A percentile compares a stretch with the other conserved stretches of the same genome.
Conservation (phyloP, 2,888 invertebrate genomes). For the Hofmannophila pseudospretella region DNA sequence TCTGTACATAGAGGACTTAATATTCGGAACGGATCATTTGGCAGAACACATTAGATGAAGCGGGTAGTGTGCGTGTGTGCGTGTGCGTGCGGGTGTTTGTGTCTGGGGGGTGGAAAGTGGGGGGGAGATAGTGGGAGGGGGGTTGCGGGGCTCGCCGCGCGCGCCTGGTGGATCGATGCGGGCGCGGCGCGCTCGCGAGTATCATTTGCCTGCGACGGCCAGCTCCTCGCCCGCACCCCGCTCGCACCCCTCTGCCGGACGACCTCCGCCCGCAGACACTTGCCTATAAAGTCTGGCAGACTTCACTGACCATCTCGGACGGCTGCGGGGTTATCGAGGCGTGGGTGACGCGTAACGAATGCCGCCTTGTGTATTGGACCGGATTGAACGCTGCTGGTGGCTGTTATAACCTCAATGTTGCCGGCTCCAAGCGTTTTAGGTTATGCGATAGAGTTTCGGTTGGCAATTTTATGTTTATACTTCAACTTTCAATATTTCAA, state of each 20-base stretch:
- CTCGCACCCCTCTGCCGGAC: conserved; percentile 16
- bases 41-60: conserved; percentile 64
- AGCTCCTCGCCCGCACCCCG: conserved; percentile 16
- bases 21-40: conserved; percentile 70
- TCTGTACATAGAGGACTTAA: conserved; percentile 34
- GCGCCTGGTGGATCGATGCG: conserved; percentile 64
- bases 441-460: not conserved
- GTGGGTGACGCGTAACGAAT: conserved; percentile 1
- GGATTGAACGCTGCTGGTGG: no score
- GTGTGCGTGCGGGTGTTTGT: conserved; percentile 41
- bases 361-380: not conserved
- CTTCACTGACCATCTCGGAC: conserved; percentile 12
- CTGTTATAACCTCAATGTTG: not conserved
- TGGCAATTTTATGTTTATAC: no score
- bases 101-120: conserved; percentile 41
- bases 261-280: conserved; percentile 30
- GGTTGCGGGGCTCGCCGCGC: conserved; percentile 39
- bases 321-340: conserved; percentile 1
- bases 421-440: not conserved
- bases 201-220: conserved; percentile 70
- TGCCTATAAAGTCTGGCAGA: conserved; percentile 24
- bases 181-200: conserved; percentile 49
- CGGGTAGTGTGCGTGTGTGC: conserved; percentile 23
- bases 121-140: conserved; percentile 28
- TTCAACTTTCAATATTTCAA: no score